Evolutionary conservation across 2,113 vertebrate genomes (phyloP), one percentile per base, ranked within the genome.

Genomic region (Marcusenius ussheri): DNA sequence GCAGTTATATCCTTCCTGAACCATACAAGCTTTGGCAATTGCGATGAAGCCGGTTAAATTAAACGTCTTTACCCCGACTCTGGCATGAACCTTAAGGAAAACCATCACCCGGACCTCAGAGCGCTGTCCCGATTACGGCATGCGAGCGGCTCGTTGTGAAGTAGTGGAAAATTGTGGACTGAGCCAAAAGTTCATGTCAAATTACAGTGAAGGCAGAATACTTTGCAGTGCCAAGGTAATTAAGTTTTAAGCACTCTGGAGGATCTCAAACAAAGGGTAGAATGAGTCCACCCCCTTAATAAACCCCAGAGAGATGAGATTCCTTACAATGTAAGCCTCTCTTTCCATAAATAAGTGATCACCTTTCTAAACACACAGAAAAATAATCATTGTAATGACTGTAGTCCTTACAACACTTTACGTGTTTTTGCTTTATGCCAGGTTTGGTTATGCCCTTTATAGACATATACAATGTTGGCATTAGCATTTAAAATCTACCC

Each of bases 211-310:
- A 51, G 27, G 49, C 31, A 53, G 85, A 87, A 53, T 53, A 31
- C 49, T 53, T 46, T n/a, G 45, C 7, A 2, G 7, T 87, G 85
- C 50, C 50, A 47, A 53, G 85, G 85, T n/a, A 53, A 87, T 56
- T 87, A 35, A 24, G 47, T n/a, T 35, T 15, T 35, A 87, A 53
- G 85, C 47, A 56, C 15, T 87, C 27, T 87, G 50, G 49, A 19
- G 85, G 85, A 87, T 87, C 85, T 56, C 85, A 87, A 50, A 27
- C 84, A 86, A 51, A 47, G 85, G 50, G 27, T 53, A 84, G 15
- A 84, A 84, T 21, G 15, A 45, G 19, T 42, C 5, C 35, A 46
- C 74, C 74, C n/a, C 74, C 15, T 39, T 42, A 35, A 80, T 80
- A 80, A 80, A 80, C n/a, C 74, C 62, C 74, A 80, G 74, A 80